phyloP scores from a whole-genome alignment of 2,888 invertebrate species.

The Tachina grossa region DNA sequence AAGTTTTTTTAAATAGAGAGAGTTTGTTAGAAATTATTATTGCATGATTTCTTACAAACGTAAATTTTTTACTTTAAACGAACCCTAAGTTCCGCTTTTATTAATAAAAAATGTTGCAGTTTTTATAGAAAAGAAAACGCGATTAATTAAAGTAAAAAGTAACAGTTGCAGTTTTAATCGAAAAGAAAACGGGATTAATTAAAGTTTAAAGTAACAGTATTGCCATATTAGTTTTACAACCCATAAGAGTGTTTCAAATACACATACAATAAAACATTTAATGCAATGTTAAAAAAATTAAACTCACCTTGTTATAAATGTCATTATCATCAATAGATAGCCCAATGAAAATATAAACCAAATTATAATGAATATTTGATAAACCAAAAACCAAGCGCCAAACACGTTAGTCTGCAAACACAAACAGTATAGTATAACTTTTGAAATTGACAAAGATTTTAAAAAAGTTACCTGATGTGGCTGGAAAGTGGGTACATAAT shows the following conservation, averaged over 20 bases:
- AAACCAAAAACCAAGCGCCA: slow-evolving; percentile 87
- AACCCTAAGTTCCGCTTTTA: no score
- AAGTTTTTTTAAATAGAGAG: no score
- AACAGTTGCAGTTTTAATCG: background rate
- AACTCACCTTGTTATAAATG: slow-evolving; percentile 88
- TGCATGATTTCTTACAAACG: no score
- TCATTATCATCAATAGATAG: slow-evolving; percentile 94
- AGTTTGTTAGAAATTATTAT: no score
- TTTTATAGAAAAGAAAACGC: no score
- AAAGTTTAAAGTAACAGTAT: background rate
- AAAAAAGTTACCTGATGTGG: slow-evolving; percentile 77
- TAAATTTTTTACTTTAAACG: no score
- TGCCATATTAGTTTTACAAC: background rate
- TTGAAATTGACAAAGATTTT: background rate
- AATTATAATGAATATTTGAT: slow-evolving; percentile 91
- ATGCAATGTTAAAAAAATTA: slow-evolving; percentile 1
- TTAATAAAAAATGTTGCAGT: no score
- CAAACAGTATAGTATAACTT: background rate
- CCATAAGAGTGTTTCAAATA: background rate
- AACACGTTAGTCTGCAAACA: slow-evolving; percentile 80
- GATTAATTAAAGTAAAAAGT: no score
- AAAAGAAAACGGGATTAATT: no score
- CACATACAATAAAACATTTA: background rate
- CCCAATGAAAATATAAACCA: slow-evolving; percentile 97
- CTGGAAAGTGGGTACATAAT: slow-evolving; percentile 89